Evolutionary conservation across 2,888 invertebrate species (phyloP).

Genomic region (Prosopocoilus inquinatus): DNA sequence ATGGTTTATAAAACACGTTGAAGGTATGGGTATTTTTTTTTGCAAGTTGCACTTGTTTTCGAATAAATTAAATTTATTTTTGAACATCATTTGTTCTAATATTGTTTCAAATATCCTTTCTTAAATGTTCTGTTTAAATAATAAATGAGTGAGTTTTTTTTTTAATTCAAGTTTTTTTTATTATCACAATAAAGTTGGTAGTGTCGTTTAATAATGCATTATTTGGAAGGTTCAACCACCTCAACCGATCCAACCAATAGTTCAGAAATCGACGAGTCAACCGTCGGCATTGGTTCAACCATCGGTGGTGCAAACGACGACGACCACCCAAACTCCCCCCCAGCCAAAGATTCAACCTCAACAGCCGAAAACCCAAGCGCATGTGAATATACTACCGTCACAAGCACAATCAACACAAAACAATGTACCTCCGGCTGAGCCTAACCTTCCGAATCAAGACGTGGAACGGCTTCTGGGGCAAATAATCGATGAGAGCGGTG

Average conservation of each 20-base stretch:
- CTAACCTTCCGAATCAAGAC: conserved; percentile 32
- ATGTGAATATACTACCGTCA: conserved; percentile 23
- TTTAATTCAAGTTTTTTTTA: neutral
- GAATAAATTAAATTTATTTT: too few species aligned
- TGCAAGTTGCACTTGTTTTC: too few species aligned
- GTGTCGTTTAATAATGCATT: neutral
- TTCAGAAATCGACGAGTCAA: conserved; percentile 23
- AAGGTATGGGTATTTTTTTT: too few species aligned
- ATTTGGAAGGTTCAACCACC: conserved; percentile 23
- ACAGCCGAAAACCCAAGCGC: conserved; percentile 25
- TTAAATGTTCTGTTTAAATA: conserved; percentile 20
- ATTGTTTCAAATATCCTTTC: too few species aligned
- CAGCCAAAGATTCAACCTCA: conserved; percentile 23
- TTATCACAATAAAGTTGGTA: neutral
- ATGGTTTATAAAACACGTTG: too few species aligned
- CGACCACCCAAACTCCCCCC: conserved; percentile 20
- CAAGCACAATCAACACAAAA: conserved; percentile 26
- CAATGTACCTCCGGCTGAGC: conserved; percentile 18
- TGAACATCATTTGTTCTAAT: too few species aligned
- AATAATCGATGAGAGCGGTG: conserved; percentile 41
- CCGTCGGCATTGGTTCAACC: conserved; percentile 41
- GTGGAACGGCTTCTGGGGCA: conserved; percentile 47
- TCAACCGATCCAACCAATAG: conserved; percentile 17
- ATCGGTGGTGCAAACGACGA: conserved; percentile 26
- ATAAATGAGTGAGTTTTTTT: neutral